Conservation (phyloP, 2,113 vertebrate species). For the Serilophus lunatus region DNA sequence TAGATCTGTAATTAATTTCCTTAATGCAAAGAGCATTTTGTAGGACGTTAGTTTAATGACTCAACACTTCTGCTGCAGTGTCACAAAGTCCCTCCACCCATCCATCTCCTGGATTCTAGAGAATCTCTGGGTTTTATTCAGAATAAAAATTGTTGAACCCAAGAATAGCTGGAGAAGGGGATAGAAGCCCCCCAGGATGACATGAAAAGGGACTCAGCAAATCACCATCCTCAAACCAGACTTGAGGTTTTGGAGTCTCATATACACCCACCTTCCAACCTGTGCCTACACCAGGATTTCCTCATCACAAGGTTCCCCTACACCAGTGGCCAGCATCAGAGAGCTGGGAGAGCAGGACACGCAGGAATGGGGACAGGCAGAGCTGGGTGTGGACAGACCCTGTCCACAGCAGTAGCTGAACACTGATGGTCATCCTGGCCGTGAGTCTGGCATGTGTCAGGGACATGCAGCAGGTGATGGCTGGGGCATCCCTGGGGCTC, state of each 20-base stretch:
- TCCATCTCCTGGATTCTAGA: background rate
- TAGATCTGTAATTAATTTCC: background rate
- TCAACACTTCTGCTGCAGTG: background rate
- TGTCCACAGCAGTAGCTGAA: no score
- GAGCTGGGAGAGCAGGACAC: background rate
- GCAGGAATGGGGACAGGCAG: background rate
- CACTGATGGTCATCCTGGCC: background rate
- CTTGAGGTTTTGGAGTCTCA: background rate
- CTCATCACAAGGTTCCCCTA: rapidly evolving
- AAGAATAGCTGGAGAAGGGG: background rate
- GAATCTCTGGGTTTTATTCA: background rate
- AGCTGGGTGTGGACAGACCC: background rate
- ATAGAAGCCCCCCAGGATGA: background rate
- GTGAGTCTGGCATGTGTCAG: rapidly evolving
- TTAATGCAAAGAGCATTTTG: constrained; percentile 13
- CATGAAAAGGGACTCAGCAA: background rate
- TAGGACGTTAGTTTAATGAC: background rate
- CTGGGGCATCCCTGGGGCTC: rapidly evolving
- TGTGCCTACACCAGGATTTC: background rate
- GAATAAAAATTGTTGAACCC: background rate
- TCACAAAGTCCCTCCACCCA: background rate
- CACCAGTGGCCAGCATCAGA: rapidly evolving
- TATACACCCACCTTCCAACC: background rate
- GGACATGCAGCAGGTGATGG: rapidly evolving
- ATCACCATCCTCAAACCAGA: background rate